phyloP scores from a whole-genome alignment of 2,888 invertebrate species.

The Drosophila flavopinicola region DNA sequence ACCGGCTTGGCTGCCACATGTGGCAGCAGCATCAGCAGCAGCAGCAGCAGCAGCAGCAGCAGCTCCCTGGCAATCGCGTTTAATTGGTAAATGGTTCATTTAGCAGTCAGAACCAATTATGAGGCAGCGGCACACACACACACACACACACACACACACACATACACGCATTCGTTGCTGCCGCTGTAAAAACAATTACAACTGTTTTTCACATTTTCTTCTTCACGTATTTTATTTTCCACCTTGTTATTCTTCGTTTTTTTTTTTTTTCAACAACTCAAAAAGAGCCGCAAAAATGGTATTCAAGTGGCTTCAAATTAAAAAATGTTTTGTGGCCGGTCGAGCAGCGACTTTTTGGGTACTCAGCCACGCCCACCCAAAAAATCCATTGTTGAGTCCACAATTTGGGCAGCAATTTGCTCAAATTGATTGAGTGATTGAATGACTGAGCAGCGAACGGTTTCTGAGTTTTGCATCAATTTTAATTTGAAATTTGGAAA shows the following conservation, averaged over 20 bases:
- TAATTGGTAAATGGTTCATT: constrained; percentile 83
- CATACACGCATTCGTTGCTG: constrained; percentile 19
- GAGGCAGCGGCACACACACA: constrained; percentile 26
- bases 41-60: constrained; percentile 13
- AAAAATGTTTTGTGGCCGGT: constrained; percentile 19
- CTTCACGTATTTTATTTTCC: constrained; percentile 3
- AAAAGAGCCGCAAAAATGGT: constrained; percentile 52
- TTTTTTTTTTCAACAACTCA: constrained; percentile 19
- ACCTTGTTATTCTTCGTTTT: constrained; percentile 16
- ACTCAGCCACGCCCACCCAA: constrained; percentile 34
- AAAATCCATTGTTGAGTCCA: neutral
- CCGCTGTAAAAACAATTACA: constrained; percentile 71
- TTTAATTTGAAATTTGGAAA: no score
- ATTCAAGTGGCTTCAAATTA: constrained; percentile 50
- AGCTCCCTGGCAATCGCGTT: constrained; percentile 73
- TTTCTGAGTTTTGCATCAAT: neutral
- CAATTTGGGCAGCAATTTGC: neutral
- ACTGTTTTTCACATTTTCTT: constrained; percentile 57
- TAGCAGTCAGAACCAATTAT: constrained; percentile 79
- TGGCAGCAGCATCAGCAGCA: constrained; percentile 29
- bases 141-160: constrained; percentile 26
- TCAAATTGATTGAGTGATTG: constrained; percentile 16
- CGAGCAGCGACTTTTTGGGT: constrained; percentile 2
- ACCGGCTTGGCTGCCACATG: constrained; percentile 38
- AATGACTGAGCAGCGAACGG: neutral